phyloP scores from a whole-genome alignment of 64 coral and sea anemone genomes.

The Montipora sp. region DNA sequence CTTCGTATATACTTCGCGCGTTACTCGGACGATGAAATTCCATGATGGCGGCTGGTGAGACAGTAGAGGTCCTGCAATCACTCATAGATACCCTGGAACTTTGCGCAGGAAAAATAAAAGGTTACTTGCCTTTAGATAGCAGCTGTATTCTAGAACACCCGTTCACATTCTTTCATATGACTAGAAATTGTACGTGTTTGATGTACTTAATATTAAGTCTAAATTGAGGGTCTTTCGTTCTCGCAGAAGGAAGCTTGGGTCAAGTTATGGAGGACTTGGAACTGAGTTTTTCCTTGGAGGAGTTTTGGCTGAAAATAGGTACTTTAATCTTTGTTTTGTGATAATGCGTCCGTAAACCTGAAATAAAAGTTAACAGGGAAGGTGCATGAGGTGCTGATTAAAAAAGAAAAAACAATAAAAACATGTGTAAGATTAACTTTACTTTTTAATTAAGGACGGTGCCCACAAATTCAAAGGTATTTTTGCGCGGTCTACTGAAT shows the following conservation, averaged over 20 bases:
- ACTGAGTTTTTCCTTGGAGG: slow-evolving; percentile 78
- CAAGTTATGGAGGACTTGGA: slow-evolving; percentile 90
- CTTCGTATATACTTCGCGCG: background rate
- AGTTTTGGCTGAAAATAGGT: slow-evolving; percentile 94
- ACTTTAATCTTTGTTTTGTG: background rate
- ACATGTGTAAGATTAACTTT: no score
- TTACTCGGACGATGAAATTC: background rate
- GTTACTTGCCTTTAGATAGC: background rate
- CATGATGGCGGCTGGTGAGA: slow-evolving; percentile 53
- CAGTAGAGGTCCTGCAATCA: slow-evolving; percentile 43
- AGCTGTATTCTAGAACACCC: no score
- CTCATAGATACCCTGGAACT: slow-evolving; percentile 57
- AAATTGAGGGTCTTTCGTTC: no score
- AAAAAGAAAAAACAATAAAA: background rate
- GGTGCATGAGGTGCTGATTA: background rate
- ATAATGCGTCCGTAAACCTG: no score
- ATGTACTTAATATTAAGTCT: no score
- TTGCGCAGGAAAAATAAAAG: slow-evolving; percentile 68
- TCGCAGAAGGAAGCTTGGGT: slow-evolving; percentile 81
- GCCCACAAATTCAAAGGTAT: no score
- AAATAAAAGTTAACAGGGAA: no score
- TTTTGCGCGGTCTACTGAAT: no score
- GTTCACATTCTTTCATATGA: no score
- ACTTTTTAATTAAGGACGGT: no score
- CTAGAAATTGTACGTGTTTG: no score